A percentile compares a stretch with the other conserved stretches of the same genome.
Conservation (phyloP, 1,140 invertebrate species). For the Panagrolaimus sp. region DNA sequence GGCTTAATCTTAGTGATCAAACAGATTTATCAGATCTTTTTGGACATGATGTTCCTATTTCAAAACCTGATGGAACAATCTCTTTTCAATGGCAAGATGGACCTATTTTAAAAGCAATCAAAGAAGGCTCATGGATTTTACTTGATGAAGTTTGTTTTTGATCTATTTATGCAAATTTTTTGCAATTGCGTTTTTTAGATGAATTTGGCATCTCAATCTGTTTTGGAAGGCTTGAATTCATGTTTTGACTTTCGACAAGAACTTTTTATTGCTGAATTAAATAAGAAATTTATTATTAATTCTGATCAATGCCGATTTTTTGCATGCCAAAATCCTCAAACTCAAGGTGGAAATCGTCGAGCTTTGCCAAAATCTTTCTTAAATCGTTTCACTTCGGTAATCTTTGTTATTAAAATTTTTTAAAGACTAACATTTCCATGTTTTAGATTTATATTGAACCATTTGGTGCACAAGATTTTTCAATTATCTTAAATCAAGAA, state of each 20-base stretch:
- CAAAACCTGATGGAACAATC: slow-evolving; percentile 72
- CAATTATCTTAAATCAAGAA: slow-evolving; percentile 64
- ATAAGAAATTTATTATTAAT: slow-evolving; percentile 74
- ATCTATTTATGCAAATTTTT: too few species aligned
- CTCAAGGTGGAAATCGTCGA: slow-evolving; percentile 86
- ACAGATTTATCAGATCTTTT: slow-evolving; percentile 96
- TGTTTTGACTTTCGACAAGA: slow-evolving; percentile 95
- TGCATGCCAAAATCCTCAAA: slow-evolving; percentile 94
- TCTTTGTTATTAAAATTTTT: too few species aligned
- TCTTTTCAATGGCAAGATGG: slow-evolving; percentile 93
- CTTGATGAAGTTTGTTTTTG: slow-evolving; percentile 69
- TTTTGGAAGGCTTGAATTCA: slow-evolving; percentile 94
- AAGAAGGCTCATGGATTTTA: slow-evolving; percentile 87
- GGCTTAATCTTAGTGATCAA: slow-evolving; percentile 97
- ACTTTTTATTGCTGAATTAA: slow-evolving; percentile 89
- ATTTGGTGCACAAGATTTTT: slow-evolving; percentile 72
- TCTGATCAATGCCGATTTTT: slow-evolving; percentile 74
- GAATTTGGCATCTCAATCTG: slow-evolving; percentile 94
- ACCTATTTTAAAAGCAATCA: slow-evolving; percentile 83
- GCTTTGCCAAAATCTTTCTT: slow-evolving; percentile 92
- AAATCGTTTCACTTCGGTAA: slow-evolving; percentile 83
- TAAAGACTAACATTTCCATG: too few species aligned
- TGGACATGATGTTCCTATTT: slow-evolving; percentile 86
- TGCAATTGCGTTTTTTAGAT: slow-evolving; percentile 63
- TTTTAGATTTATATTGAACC: slow-evolving; percentile 73